Conservation (phyloP, 2,113 vertebrate genomes). For the Mesembrinibis cayennensis region DNA sequence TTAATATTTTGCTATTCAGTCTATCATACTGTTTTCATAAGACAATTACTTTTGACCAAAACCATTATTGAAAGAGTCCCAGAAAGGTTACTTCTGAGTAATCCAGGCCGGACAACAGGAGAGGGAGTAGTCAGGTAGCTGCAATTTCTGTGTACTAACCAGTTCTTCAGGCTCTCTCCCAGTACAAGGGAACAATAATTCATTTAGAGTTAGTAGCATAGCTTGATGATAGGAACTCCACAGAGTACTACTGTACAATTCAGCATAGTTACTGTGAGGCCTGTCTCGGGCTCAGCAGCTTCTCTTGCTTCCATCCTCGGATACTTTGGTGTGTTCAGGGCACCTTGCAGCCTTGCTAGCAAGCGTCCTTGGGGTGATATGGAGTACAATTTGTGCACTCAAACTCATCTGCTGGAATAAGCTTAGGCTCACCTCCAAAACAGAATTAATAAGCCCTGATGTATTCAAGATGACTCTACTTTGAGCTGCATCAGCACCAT, state of each 20-base stretch:
- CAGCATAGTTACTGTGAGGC: background rate
- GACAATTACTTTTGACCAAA: background rate
- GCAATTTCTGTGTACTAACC: background rate
- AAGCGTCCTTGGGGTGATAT: background rate
- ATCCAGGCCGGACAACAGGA: background rate
- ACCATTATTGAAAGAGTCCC: background rate
- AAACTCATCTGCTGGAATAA: background rate
- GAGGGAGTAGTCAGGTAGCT: background rate
- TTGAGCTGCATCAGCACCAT: background rate
- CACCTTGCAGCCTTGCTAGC: background rate
- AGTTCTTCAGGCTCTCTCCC: background rate
- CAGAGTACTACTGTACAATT: accelerated
- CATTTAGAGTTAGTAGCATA: background rate
- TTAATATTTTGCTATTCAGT: background rate
- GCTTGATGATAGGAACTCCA: background rate
- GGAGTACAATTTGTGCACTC: background rate
- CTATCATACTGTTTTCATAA: background rate
- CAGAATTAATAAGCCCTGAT: background rate
- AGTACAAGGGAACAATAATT: background rate
- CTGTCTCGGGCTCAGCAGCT: background rate
- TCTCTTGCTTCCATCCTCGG: background rate
- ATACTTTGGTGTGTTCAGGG: background rate
- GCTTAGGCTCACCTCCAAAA: background rate
- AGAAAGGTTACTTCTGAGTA: background rate
- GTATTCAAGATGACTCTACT: background rate